A percentile compares a stretch with the other conserved stretches of the same genome.
Conservation (phyloP, 1,140 invertebrate genomes). For the Periplaneta americana region DNA sequence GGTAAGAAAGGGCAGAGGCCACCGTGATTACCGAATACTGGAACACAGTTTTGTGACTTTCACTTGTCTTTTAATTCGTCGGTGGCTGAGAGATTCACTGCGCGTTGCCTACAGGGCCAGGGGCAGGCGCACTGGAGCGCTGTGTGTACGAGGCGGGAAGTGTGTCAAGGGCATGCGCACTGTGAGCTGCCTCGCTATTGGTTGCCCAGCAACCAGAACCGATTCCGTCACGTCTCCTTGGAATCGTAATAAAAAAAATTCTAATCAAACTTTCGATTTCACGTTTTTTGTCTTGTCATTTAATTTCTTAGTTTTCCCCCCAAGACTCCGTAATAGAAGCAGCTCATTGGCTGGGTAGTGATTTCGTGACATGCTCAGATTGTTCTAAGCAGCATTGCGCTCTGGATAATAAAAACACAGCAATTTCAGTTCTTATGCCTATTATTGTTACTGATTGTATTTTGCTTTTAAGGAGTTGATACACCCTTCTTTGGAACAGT, state of each 20-base stretch:
- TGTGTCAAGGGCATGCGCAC: constrained; percentile 39
- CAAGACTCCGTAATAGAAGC: too few relatives aligned
- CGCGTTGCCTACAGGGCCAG: constrained; percentile 13
- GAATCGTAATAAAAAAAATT: too few relatives aligned
- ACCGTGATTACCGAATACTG: background rate
- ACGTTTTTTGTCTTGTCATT: background rate
- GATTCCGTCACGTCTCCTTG: background rate
- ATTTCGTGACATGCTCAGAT: too few relatives aligned
- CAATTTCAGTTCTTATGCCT: too few relatives aligned
- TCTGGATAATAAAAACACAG: too few relatives aligned
- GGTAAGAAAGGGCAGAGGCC: background rate
- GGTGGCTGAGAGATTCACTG: background rate
- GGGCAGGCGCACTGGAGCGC: constrained; percentile 16
- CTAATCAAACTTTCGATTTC: background rate
- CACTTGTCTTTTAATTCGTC: background rate
- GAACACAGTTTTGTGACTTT: background rate
- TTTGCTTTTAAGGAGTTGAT: too few relatives aligned
- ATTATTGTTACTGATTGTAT: too few relatives aligned
- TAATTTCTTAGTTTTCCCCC: background rate
- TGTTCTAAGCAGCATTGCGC: too few relatives aligned
- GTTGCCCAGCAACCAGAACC: constrained; percentile 31
- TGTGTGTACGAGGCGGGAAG: constrained; percentile 28
- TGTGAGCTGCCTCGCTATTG: constrained; percentile 35
- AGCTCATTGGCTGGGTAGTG: too few relatives aligned
- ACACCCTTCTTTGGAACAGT: too few relatives aligned